These are phyloP conservation scores for Mus spretus DNA, from an alignment of 2,797 vertebrate species.

Conservation along the genomic window DNA sequence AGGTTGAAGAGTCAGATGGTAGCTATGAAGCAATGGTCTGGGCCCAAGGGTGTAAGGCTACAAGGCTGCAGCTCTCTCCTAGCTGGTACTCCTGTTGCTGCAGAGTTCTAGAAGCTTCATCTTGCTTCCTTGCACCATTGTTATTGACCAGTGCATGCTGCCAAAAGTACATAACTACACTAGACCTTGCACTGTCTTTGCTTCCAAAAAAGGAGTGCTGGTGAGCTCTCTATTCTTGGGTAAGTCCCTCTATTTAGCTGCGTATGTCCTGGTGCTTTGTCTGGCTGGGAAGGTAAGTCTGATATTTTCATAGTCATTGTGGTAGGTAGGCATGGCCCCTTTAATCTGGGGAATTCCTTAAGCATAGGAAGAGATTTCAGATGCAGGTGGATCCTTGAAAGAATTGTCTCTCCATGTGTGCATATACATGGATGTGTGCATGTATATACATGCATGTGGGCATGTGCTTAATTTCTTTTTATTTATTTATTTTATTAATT, in stretches of 20 bases:
- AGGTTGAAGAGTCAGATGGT: background rate
- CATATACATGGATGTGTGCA: fast-evolving
- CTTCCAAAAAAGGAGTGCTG: background rate
- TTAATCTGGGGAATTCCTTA: background rate
- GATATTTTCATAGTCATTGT: background rate
- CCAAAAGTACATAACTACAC: background rate
- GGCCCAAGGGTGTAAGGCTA: background rate
- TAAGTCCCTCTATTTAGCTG: background rate
- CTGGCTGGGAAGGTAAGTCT: background rate
- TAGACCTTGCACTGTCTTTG: background rate
- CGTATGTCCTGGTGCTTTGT: background rate
- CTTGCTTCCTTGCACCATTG: background rate
- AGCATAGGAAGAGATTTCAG: background rate
- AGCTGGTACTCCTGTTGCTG: background rate
- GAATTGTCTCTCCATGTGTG: background rate
- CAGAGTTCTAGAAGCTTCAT: background rate
- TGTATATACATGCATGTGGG: background rate
- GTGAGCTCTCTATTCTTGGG: background rate
- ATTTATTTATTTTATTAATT: too few species aligned
- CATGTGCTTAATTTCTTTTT: too few species aligned
- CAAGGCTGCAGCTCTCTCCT: background rate
- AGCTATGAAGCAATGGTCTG: background rate
- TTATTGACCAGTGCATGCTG: background rate
- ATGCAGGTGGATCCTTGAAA: background rate
- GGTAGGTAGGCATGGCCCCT: background rate